These are phyloP conservation scores for Cherax destructor DNA, from an alignment of 1,140 invertebrate genomes.

Conservation along the genomic window DNA sequence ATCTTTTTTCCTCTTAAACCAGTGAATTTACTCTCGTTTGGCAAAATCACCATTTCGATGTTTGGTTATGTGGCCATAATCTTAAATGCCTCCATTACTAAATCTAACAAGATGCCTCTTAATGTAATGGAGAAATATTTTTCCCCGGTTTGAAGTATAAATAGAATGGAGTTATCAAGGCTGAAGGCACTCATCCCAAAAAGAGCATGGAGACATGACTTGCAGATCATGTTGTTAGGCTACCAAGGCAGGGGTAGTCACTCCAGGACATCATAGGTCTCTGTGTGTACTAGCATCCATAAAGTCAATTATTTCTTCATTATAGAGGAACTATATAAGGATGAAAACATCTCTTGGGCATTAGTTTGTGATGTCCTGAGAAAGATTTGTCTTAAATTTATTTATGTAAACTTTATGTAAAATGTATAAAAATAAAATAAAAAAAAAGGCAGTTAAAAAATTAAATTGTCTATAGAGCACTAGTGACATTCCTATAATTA, in stretches of 20 bases:
- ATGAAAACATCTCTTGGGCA: not conserved
- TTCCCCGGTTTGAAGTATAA: too few species aligned
- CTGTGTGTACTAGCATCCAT: not conserved
- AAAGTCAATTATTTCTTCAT: not conserved
- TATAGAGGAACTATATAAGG: not conserved
- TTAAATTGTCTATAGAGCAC: slow-evolving; percentile 31
- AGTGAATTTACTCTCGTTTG: too few species aligned
- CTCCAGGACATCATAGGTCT: not conserved
- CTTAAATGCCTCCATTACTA: too few species aligned
- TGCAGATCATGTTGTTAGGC: slow-evolving; percentile 34
- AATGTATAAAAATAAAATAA: not conserved
- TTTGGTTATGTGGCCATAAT: too few species aligned
- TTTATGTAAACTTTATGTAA: not conserved
- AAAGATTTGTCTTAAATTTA: not conserved
- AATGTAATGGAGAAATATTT: too few species aligned
- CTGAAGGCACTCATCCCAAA: not conserved
- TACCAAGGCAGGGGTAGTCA: not conserved
- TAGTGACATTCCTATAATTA: slow-evolving; percentile 59
- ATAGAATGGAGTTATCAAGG: not conserved
- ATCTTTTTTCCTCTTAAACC: too few species aligned
- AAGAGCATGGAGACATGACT: slow-evolving; percentile 32
- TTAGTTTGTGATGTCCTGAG: not conserved
- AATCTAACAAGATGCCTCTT: too few species aligned
- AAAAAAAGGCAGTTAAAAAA: slow-evolving; percentile 29
- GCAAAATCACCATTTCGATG: too few species aligned